These are phyloP conservation scores for Phrynosoma blainvillii DNA, from an alignment of 2,113 vertebrate species.

Conservation along the genomic window DNA sequence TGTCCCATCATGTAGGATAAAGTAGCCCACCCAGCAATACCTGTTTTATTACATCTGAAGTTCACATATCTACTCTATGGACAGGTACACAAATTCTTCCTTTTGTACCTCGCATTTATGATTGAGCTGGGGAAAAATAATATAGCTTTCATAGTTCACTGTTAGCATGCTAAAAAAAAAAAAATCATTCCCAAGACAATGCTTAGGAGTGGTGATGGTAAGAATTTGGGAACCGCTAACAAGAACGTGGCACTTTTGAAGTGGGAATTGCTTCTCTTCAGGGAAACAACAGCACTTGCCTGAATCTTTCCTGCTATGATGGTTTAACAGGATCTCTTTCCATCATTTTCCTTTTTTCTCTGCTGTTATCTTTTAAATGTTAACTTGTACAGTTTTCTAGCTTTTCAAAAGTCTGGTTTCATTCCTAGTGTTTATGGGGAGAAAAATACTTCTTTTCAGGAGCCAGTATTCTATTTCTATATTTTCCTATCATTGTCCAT, in stretches of 20 bases:
- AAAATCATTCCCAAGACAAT: not conserved
- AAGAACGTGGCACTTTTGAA: not conserved
- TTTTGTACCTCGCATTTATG: not conserved
- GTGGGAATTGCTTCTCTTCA: constrained; percentile 4
- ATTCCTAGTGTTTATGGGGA: not conserved
- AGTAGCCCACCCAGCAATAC: not conserved
- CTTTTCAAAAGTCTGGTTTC: not conserved
- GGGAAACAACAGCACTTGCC: not conserved
- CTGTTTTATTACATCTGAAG: not conserved
- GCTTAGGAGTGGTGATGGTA: not conserved
- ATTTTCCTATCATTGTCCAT: not conserved
- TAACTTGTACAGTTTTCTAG: not conserved
- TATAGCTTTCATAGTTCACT: not conserved
- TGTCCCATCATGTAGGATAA: not conserved
- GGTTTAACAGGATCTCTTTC: not conserved
- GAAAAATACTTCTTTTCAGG: not conserved
- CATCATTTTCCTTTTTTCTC: not conserved
- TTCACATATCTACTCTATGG: not conserved
- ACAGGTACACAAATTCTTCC: not conserved
- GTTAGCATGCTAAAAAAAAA: not conserved
- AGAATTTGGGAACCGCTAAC: not conserved
- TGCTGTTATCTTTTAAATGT: not conserved
- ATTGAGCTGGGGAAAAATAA: not conserved
- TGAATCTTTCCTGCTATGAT: not conserved
- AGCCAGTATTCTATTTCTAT: not conserved